Conservation (phyloP, 2,113 vertebrate species). For the Mormoops blainvillei region DNA sequence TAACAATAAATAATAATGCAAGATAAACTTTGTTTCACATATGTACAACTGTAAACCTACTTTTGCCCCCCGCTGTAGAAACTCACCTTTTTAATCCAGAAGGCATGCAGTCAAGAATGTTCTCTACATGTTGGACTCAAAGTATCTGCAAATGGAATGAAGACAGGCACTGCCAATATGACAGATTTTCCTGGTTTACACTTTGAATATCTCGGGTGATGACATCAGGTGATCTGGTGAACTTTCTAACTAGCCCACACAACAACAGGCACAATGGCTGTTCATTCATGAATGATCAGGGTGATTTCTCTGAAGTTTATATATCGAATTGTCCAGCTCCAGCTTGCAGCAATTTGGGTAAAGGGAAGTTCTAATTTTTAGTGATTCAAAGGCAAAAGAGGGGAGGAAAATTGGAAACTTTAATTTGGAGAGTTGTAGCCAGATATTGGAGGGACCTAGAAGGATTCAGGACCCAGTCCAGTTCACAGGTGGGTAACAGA, state of each 20-base stretch:
- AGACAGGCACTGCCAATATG: not conserved
- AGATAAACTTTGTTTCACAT: not conserved
- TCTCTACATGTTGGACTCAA: not conserved
- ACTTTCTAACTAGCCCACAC: not conserved
- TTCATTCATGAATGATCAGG: not conserved
- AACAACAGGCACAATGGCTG: not conserved
- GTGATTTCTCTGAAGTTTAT: not conserved
- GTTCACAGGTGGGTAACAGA: not conserved
- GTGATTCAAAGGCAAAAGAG: not conserved
- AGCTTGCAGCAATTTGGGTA: not conserved
- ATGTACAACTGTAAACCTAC: not conserved
- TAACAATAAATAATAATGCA: not conserved
- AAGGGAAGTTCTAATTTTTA: not conserved
- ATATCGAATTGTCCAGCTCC: not conserved
- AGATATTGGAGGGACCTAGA: not conserved
- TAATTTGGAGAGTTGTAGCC: not conserved
- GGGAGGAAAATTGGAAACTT: not conserved
- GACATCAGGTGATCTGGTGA: not conserved
- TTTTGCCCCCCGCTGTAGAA: not conserved
- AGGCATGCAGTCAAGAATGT: not conserved
- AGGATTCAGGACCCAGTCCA: not conserved
- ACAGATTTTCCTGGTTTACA: not conserved
- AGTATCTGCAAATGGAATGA: not conserved
- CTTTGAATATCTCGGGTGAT: not conserved
- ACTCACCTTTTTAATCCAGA: not conserved